A percentile compares a stretch with the other conserved stretches of the same genome.
Evolutionary conservation across 2,888 invertebrate species (phyloP).

Genomic region (Epiperipatus broadwayi): DNA sequence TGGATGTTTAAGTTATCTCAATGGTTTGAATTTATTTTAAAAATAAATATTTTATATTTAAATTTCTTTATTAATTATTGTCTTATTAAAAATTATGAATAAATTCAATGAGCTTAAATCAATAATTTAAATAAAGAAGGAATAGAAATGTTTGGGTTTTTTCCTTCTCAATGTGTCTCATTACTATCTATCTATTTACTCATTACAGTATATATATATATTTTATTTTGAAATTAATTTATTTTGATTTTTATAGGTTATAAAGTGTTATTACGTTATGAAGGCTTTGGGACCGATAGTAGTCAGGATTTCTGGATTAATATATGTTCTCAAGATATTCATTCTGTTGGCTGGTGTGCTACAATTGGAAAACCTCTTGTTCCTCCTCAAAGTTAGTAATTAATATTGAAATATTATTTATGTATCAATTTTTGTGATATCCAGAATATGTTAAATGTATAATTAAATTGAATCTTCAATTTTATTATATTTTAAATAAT

Average conservation of each 20-base stretch:
- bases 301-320: constrained; percentile 93
- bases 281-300: constrained; percentile 72
- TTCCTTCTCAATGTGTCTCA: too few species aligned
- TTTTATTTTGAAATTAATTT: too few species aligned
- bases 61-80: too few species aligned
- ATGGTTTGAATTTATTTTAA: too few species aligned
- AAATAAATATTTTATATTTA: too few species aligned
- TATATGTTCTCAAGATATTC: constrained; percentile 76
- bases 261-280: constrained; percentile 45
- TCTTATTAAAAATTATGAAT: too few species aligned
- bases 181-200: too few species aligned
- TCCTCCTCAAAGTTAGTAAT: constrained; percentile 54
- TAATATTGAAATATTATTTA: constrained; percentile 1
- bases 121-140: too few species aligned
- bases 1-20: too few species aligned
- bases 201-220: too few species aligned
- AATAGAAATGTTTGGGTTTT: too few species aligned
- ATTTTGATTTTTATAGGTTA: constrained; percentile 36
- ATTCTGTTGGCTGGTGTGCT: constrained; percentile 95
- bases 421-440: background rate
- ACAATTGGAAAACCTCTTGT: constrained; percentile 82
- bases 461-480: constrained; percentile 6
- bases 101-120: too few species aligned
- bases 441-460: constrained; percentile 4
- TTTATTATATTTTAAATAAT: constrained; percentile 10